Evolutionary conservation across 2,888 invertebrate genomes (phyloP).

Genomic region (Platycheirus albimanus): DNA sequence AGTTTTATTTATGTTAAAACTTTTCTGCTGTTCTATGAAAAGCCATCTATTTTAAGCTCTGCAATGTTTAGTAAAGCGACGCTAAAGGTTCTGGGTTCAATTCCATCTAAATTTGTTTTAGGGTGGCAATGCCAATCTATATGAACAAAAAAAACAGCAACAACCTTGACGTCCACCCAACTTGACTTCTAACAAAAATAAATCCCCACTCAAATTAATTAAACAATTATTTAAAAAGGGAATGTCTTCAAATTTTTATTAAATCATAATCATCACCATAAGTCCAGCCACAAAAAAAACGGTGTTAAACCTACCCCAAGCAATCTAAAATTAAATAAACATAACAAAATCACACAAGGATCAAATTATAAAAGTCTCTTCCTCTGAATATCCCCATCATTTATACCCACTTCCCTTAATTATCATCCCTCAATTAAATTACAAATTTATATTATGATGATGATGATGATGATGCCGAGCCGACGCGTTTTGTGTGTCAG

Average conservation of each 20-base stretch:
- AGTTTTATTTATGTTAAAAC: no score
- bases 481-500: slow-evolving; percentile 13
- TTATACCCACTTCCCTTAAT: slow-evolving; percentile 55
- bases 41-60: no score
- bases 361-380: slow-evolving; percentile 32
- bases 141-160: no score
- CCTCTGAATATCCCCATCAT: neutral
- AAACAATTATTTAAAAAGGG: slow-evolving; percentile 40
- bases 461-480: slow-evolving; percentile 4
- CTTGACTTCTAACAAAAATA: neutral
- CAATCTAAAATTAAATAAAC: slow-evolving; percentile 3
- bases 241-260: no score
- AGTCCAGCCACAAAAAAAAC: slow-evolving; percentile 20
- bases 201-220: slow-evolving; percentile 23
- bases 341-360: slow-evolving; percentile 20
- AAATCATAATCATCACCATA: neutral
- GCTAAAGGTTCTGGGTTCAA: no score
- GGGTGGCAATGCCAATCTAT: no score
- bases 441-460: slow-evolving; percentile 53
- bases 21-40: no score
- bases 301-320: slow-evolving; percentile 58
- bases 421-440: slow-evolving; percentile 73
- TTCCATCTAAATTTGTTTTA: no score
- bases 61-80: no score
- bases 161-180: no score